Conservation (phyloP, 1,140 invertebrate genomes). For the Neelides sp. region DNA sequence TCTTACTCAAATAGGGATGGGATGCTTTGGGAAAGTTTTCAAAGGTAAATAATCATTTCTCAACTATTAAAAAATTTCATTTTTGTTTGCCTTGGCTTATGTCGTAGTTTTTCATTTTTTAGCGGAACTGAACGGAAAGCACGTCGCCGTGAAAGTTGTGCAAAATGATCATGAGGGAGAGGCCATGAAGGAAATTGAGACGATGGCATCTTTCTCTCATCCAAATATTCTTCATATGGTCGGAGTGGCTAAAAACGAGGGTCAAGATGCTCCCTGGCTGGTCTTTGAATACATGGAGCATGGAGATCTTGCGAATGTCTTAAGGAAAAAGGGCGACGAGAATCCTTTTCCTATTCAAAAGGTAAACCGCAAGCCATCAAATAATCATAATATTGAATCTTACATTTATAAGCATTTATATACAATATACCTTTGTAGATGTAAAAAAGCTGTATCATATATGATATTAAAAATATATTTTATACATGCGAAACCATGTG, state of each 20-base stretch:
- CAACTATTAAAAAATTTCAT: not conserved
- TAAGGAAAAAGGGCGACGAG: slow-evolving; percentile 50
- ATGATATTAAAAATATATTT: no score
- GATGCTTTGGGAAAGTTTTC: slow-evolving; percentile 82
- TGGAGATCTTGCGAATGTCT: slow-evolving; percentile 71
- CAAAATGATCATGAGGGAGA: slow-evolving; percentile 75
- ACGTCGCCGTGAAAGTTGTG: slow-evolving; percentile 72
- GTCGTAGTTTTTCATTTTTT: slow-evolving; percentile 6
- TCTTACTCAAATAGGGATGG: slow-evolving; percentile 69
- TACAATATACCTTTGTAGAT: no score
- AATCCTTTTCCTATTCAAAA: slow-evolving; percentile 34
- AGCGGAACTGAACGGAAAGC: slow-evolving; percentile 34
- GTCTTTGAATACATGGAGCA: slow-evolving; percentile 85
- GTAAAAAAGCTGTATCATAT: no score
- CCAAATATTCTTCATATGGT: slow-evolving; percentile 71
- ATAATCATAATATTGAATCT: no score
- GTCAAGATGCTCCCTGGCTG: slow-evolving; percentile 67
- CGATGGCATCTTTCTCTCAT: slow-evolving; percentile 78
- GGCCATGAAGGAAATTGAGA: slow-evolving; percentile 75
- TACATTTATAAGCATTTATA: no score
- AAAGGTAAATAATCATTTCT: slow-evolving; percentile 51
- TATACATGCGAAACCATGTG: no score
- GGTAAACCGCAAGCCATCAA: no score
- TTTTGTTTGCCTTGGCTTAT: not conserved
- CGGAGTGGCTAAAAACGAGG: slow-evolving; percentile 65